phyloP scores from a whole-genome alignment of 1,140 invertebrate genomes.

The Dryas iulia region DNA sequence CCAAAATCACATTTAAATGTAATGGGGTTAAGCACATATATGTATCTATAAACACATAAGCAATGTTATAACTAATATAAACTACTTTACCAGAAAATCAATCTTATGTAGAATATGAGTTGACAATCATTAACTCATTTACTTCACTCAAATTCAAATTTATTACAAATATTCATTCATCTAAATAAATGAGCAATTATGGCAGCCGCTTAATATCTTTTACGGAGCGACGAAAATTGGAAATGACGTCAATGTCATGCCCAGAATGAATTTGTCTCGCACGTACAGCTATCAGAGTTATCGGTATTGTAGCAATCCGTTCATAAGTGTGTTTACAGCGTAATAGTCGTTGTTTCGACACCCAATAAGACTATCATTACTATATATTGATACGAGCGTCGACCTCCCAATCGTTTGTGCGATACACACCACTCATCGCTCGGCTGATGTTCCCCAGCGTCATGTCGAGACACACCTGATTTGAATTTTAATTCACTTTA shows the following conservation, averaged over 20 bases:
- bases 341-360: constrained; percentile 6
- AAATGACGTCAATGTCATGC: not conserved
- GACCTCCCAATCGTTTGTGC: constrained; percentile 56
- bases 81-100: too few species aligned
- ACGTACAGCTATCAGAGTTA: not conserved
- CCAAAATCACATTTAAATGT: too few species aligned
- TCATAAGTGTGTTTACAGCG: constrained; percentile 9
- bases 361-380: constrained; percentile 26
- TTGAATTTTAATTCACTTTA: constrained; percentile 49
- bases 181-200: too few species aligned
- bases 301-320: not conserved
- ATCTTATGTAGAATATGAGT: too few species aligned
- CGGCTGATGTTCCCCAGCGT: constrained; percentile 38
- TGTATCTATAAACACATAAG: too few species aligned
- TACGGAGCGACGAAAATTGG: not conserved
- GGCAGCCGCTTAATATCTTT: too few species aligned
- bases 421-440: constrained; percentile 37
- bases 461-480: constrained; percentile 42
- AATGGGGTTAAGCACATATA: too few species aligned
- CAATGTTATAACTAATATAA: too few species aligned
- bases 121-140: too few species aligned
- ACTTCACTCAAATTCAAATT: too few species aligned
- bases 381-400: constrained; percentile 45
- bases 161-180: too few species aligned
- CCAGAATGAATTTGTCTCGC: not conserved